Conservation (phyloP, 2,888 invertebrate species). For the Blastobasis adustella region DNA sequence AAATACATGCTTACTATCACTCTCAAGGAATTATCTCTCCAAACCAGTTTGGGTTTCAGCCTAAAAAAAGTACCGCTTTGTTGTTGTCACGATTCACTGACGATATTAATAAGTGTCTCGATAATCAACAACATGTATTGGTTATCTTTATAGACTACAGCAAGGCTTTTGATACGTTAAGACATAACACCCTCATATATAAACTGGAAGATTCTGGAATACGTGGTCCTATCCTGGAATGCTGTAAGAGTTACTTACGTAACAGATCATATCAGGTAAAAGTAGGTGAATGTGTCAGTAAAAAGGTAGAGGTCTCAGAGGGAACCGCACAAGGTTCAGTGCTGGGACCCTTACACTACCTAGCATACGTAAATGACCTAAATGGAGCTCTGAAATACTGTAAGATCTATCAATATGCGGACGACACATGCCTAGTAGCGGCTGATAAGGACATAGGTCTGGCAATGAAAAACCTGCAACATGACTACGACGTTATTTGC, state of each 20-base stretch:
- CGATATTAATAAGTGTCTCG: conserved; percentile 4
- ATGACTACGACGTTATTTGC: conserved; percentile 5
- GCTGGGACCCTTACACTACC: conserved; percentile 8
- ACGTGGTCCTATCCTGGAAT: too few relatives aligned
- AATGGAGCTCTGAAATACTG: conserved; percentile 3
- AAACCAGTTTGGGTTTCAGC: conserved; percentile 1
- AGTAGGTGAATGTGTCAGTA: too few relatives aligned
- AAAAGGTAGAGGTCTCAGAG: not conserved
- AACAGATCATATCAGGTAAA: too few relatives aligned
- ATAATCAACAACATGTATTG: conserved; percentile 11
- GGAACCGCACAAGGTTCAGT: conserved; percentile 14
- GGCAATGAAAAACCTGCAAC: conserved; percentile 7
- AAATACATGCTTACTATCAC: not conserved
- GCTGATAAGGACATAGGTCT: too few relatives aligned
- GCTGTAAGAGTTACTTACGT: too few relatives aligned
- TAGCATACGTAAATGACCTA: conserved; percentile 11
- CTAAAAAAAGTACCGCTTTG: not conserved
- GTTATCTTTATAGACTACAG: conserved; percentile 12
- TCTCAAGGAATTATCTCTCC: not conserved
- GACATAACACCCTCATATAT: conserved; percentile 4
- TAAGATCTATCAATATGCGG: conserved; percentile 14
- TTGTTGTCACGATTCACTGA: conserved; percentile 6
- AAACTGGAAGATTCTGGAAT: too few relatives aligned
- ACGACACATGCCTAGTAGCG: conserved; percentile 17
- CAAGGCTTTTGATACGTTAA: conserved; percentile 12